A percentile compares a stretch with the other conserved stretches of the same genome.
These are phyloP conservation scores for Myotis davidii DNA, from an alignment of 2,113 vertebrate species.

Conservation along the genomic window DNA sequence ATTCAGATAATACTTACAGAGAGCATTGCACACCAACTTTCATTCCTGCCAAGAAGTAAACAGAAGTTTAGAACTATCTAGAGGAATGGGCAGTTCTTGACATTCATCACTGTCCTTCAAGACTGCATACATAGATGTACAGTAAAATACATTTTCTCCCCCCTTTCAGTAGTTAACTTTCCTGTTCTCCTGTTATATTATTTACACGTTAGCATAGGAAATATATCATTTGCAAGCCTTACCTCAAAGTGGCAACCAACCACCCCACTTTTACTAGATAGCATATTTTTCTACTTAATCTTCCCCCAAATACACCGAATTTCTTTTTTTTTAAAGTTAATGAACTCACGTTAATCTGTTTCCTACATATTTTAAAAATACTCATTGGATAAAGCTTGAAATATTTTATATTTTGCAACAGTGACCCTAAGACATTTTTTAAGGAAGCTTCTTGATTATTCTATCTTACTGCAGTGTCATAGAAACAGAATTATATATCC, in stretches of 20 bases:
- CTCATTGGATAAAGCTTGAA: constrained; percentile 70
- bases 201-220: constrained; percentile 45
- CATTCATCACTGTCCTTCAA: neutral
- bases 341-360: constrained; percentile 42
- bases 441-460: constrained; percentile 2
- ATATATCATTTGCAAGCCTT: constrained; percentile 53
- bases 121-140: neutral
- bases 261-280: constrained; percentile 45
- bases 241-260: constrained; percentile 55
- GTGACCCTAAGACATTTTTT: constrained; percentile 9
- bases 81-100: neutral
- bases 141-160: constrained; percentile 21
- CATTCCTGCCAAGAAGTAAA: neutral
- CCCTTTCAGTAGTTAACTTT: neutral
- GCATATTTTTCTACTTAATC: constrained; percentile 64
- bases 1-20: neutral
- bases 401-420: constrained; percentile 53
- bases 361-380: constrained; percentile 55
- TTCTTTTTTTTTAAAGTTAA: constrained; percentile 28
- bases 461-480: neutral
- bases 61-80: neutral
- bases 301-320: neutral
- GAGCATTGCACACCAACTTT: neutral
- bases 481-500: constrained; percentile 33
- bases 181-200: neutral